A percentile compares a stretch with the other conserved stretches of the same genome.
phyloP scores from a whole-genome alignment of 2,113 vertebrate genomes.

The Saccopteryx leptura region DNA sequence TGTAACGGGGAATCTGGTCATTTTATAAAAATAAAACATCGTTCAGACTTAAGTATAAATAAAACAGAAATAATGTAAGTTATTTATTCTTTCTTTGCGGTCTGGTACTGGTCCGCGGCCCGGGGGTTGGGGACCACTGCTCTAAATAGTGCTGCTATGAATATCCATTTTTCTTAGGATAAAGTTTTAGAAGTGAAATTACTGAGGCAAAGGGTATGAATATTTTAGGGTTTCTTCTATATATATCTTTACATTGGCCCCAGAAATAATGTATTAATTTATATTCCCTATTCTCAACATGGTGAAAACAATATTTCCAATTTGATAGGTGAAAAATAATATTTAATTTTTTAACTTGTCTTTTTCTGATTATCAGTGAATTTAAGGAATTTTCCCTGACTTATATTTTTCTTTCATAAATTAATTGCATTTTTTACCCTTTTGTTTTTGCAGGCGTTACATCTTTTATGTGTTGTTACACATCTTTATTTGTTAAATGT shows the following conservation, averaged over 20 bases:
- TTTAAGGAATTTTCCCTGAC: constrained; percentile 13
- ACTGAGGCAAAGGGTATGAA: background rate
- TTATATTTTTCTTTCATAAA: constrained; percentile 35
- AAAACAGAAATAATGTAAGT: no score
- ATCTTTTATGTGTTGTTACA: background rate
- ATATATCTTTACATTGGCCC: background rate
- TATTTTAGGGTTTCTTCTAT: background rate
- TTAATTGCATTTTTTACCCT: constrained; percentile 1
- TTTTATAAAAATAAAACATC: no score
- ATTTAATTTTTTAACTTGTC: constrained; percentile 21
- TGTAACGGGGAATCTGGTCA: no score
- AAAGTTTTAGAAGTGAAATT: constrained; percentile 36
- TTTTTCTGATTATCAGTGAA: constrained; percentile 55
- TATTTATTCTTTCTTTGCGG: no score
- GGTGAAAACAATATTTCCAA: background rate
- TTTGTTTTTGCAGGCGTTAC: background rate
- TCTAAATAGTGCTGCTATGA: constrained; percentile 10
- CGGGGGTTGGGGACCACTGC: background rate
- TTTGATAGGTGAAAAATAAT: constrained; percentile 31
- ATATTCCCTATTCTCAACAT: background rate
- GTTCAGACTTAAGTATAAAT: no score
- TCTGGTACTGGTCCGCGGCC: no score
- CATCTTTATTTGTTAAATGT: background rate
- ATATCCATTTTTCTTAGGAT: constrained; percentile 44
- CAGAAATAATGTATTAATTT: constrained; percentile 10